phyloP scores from a whole-genome alignment of 2,113 vertebrate species.

The Odocoileus virginianus region DNA sequence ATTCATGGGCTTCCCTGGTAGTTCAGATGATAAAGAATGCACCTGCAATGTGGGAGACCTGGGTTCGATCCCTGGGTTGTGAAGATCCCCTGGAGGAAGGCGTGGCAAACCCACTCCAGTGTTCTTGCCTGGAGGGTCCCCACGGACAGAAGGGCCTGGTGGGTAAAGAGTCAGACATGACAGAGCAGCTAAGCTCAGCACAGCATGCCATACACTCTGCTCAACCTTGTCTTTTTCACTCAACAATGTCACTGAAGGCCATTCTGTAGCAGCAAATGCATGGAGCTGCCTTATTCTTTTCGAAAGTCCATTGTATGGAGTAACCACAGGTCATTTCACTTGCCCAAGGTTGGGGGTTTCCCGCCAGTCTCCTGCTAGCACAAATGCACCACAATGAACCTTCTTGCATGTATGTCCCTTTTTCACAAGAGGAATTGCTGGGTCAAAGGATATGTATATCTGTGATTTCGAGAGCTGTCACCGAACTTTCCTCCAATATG shows the following conservation, averaged over 20 bases:
- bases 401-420: rapidly evolving
- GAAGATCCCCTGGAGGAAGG: background rate
- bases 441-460: background rate
- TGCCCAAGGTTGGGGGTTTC: background rate
- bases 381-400: background rate
- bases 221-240: background rate
- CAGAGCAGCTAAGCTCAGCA: background rate
- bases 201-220: background rate
- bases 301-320: background rate
- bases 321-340: background rate
- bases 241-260: background rate
- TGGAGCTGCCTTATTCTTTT: background rate
- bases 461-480: background rate
- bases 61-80: background rate
- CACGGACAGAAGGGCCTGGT: background rate
- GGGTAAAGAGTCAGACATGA: background rate
- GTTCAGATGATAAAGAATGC: background rate
- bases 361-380: background rate
- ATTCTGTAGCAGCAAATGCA: background rate
- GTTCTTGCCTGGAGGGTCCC: background rate
- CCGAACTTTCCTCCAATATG: background rate
- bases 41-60: background rate
- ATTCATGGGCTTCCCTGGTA: background rate
- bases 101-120: background rate
- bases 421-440: background rate